Percentiles rank a stretch among this genome's conserved stretches.
Conservation (phyloP, 2,797 vertebrate species). For the Sebastes paucispinis region DNA sequence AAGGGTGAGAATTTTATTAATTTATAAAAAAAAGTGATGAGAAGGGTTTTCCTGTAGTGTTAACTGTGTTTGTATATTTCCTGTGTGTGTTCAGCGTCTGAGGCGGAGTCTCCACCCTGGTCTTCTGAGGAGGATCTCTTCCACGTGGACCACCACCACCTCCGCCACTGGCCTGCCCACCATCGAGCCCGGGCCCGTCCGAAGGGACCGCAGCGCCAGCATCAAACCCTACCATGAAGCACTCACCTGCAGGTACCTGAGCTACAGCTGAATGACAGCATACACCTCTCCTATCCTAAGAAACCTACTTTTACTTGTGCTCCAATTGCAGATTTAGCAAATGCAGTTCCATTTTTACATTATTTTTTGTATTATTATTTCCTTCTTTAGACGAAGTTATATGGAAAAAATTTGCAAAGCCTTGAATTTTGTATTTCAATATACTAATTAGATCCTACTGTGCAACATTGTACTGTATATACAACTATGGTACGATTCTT, state of each 20-base stretch:
- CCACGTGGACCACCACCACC: slow-evolving; percentile 98
- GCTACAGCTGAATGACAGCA: background rate
- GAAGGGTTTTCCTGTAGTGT: background rate
- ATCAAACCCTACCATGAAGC: slow-evolving; percentile 90
- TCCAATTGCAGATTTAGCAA: background rate
- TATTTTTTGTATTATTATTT: background rate
- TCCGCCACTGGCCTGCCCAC: slow-evolving; percentile 97
- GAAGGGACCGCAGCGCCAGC: slow-evolving; percentile 93
- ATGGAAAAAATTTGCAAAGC: background rate
- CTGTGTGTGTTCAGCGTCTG: slow-evolving; percentile 83
- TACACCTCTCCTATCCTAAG: background rate
- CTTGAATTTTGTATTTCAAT: background rate
- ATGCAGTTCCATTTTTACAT: background rate
- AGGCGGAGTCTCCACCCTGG: slow-evolving; percentile 92
- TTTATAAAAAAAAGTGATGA: background rate
- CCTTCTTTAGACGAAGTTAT: background rate
- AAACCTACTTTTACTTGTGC: background rate
- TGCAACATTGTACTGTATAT: background rate
- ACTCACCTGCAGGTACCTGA: slow-evolving; percentile 86
- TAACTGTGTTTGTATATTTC: background rate
- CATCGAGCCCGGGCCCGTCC: slow-evolving; percentile 92
- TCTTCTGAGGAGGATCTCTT: slow-evolving; percentile 92
- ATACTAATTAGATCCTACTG: background rate
- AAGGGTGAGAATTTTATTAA: background rate
- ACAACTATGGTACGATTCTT: background rate